Evolutionary conservation across 2,113 vertebrate genomes (phyloP).

Genomic region (Prietella phreatophila): DNA sequence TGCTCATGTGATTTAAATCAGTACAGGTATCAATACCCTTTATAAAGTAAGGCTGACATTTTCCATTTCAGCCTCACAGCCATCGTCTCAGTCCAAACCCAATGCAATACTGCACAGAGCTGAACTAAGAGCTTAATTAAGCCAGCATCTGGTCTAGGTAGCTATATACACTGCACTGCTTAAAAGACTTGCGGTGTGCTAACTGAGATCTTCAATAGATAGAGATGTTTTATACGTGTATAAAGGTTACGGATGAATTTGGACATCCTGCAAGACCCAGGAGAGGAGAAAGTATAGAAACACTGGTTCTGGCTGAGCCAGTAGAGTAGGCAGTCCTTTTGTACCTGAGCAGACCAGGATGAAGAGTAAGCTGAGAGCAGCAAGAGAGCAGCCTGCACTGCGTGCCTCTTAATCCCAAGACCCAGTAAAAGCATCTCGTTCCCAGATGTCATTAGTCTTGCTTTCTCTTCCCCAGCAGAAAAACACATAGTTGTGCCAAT

Average conservation of each 20-base stretch:
- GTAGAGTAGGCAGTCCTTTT: slow-evolving; percentile 27
- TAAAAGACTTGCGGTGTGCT: not conserved
- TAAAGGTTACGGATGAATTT: not conserved
- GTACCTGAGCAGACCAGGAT: slow-evolving; percentile 45
- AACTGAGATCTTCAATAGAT: slow-evolving; percentile 7
- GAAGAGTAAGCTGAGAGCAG: slow-evolving; percentile 40
- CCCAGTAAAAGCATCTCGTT: slow-evolving; percentile 47
- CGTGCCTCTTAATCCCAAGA: slow-evolving; percentile 23
- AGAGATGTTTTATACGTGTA: not conserved
- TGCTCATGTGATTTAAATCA: not conserved
- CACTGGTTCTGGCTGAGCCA: slow-evolving; percentile 8
- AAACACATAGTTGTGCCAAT: slow-evolving; percentile 37
- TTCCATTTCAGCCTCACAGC: not conserved
- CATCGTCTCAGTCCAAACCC: not conserved
- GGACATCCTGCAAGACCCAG: not conserved
- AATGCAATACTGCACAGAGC: not conserved
- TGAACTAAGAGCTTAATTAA: not conserved
- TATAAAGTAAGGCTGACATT: not conserved
- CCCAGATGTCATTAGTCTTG: slow-evolving; percentile 50
- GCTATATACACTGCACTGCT: not conserved
- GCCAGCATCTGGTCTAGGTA: not conserved
- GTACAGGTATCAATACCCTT: not conserved
- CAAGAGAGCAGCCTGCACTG: slow-evolving; percentile 20
- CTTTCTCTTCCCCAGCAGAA: slow-evolving; percentile 34
- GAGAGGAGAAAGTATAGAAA: not conserved